Conservation (phyloP, 1,140 invertebrate genomes). For the Octopus sinensis region DNA sequence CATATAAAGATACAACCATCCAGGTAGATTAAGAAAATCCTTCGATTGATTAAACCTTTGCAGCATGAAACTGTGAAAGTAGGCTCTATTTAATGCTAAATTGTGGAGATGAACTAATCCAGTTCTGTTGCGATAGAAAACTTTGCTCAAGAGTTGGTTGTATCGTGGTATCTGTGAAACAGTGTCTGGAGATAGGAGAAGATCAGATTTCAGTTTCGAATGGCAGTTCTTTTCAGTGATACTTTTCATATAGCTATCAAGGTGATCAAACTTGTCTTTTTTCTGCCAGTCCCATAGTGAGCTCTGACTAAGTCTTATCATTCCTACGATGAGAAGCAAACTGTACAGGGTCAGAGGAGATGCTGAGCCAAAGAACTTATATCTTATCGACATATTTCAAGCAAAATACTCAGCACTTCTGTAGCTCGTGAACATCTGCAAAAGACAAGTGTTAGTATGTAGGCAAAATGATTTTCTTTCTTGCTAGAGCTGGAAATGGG, state of each 20-base stretch:
- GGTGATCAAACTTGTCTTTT: slow-evolving; percentile 83
- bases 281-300: slow-evolving; percentile 42
- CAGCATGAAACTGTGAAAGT: slow-evolving; percentile 87
- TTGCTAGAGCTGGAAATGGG: too few relatives aligned
- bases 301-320: not conserved
- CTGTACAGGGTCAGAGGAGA: too few relatives aligned
- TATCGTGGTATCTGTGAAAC: slow-evolving; percentile 91
- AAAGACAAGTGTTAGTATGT: too few relatives aligned
- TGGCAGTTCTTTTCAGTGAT: slow-evolving; percentile 80
- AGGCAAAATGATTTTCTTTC: too few relatives aligned
- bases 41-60: slow-evolving; percentile 62
- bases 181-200: slow-evolving; percentile 73
- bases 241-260: slow-evolving; percentile 75
- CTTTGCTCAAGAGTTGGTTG: slow-evolving; percentile 79
- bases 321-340: too few relatives aligned
- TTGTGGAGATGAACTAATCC: slow-evolving; percentile 91
- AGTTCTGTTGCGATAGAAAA: slow-evolving; percentile 93
- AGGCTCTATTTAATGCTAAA: slow-evolving; percentile 88
- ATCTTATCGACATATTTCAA: too few relatives aligned
- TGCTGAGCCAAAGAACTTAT: too few relatives aligned
- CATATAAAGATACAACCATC: slow-evolving; percentile 96
- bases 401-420: too few relatives aligned
- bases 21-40: slow-evolving; percentile 78
- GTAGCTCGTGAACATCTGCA: too few relatives aligned
- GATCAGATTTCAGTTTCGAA: slow-evolving; percentile 77